Percentiles rank a stretch among this genome's conserved stretches.
Evolutionary conservation across 1,140 invertebrate species (phyloP).

Genomic region (Drosophila sproati): DNA sequence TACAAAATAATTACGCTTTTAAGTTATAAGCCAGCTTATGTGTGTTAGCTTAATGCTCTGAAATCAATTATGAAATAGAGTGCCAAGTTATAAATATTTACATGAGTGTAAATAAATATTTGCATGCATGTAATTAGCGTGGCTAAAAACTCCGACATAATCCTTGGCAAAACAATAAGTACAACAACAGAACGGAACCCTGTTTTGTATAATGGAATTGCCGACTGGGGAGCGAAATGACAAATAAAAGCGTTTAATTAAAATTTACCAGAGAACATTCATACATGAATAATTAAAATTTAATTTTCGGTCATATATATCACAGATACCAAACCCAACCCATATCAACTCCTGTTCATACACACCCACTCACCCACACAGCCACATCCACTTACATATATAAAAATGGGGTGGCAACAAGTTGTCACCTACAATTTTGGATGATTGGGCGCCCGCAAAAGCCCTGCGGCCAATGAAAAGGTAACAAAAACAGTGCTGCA

Average conservation of each 20-base stretch:
- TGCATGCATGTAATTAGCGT: slow-evolving; percentile 66
- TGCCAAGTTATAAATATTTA: slow-evolving; percentile 48
- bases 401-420: slow-evolving; percentile 7
- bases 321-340: slow-evolving; percentile 25
- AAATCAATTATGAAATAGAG: slow-evolving; percentile 29
- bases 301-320: slow-evolving; percentile 78
- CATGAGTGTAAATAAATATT: slow-evolving; percentile 59
- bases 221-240: background rate
- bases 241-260: slow-evolving; percentile 81
- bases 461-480: slow-evolving; percentile 21
- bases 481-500: slow-evolving; percentile 6
- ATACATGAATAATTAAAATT: slow-evolving; percentile 81
- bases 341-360: background rate
- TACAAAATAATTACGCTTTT: background rate
- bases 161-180: slow-evolving; percentile 65
- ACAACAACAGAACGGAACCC: background rate
- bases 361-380: background rate
- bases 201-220: background rate
- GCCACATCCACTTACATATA: background rate
- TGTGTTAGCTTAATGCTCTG: background rate
- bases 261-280: slow-evolving; percentile 67
- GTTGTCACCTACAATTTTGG: slow-evolving; percentile 47
- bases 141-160: slow-evolving; percentile 47
- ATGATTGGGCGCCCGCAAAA: slow-evolving; percentile 11
- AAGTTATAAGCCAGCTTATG: background rate